These are phyloP conservation scores for Catalaphyllia jardinei DNA, from an alignment of 64 coral and sea anemone genomes.

Conservation along the genomic window DNA sequence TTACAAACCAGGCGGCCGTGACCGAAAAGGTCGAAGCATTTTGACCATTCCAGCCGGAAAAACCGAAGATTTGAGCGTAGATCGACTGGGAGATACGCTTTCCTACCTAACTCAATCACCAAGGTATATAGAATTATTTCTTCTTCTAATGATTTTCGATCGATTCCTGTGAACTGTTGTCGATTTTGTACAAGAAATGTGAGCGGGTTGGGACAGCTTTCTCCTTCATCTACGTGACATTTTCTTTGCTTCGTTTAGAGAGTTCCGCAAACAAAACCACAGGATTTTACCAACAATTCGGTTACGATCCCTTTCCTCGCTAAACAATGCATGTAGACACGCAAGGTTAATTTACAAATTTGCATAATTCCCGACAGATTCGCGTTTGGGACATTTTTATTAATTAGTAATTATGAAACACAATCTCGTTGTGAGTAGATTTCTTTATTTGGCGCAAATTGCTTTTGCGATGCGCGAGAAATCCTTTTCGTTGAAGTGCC, in stretches of 20 bases:
- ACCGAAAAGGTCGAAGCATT: conserved; percentile 80
- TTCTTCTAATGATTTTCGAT: background rate
- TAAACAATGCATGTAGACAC: background rate
- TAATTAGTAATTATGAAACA: background rate
- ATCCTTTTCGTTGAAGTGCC: background rate
- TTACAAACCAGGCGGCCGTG: conserved; percentile 57
- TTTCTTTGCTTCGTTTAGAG: background rate
- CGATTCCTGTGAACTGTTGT: background rate
- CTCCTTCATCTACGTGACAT: background rate
- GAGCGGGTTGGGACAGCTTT: too few species aligned
- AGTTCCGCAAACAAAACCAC: conserved; percentile 7
- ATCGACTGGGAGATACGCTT: conserved; percentile 76
- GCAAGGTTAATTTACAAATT: conserved; percentile 5
- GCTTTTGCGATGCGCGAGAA: background rate
- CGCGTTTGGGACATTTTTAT: background rate
- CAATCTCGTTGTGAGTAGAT: background rate
- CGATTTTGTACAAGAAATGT: background rate
- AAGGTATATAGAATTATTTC: conserved; percentile 56
- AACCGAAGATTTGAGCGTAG: conserved; percentile 71
- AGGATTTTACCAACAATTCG: background rate
- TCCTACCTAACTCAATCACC: conserved; percentile 81
- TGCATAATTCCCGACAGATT: background rate
- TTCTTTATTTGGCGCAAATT: background rate
- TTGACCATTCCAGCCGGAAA: conserved; percentile 81
- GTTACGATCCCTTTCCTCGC: background rate